These are phyloP conservation scores for Philereme transversata DNA, from an alignment of 2,888 invertebrate species.

Conservation along the genomic window DNA sequence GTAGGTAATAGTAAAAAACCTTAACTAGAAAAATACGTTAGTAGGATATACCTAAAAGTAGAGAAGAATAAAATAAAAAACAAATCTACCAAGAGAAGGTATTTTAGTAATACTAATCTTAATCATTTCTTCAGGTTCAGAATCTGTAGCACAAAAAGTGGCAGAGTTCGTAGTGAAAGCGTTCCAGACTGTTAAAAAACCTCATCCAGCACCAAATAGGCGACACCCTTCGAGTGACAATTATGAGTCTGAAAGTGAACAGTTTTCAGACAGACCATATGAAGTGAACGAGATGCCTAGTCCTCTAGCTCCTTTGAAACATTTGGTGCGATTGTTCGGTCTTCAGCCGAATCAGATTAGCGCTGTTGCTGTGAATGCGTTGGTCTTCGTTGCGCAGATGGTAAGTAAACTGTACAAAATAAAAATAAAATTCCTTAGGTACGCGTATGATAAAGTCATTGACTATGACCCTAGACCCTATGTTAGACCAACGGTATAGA, in stretches of 20 bases:
- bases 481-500: no score
- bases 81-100: no score
- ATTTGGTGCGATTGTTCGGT: slow-evolving; percentile 88
- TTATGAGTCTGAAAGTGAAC: slow-evolving; percentile 36
- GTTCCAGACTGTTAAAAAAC: slow-evolving; percentile 61
- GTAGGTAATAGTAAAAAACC: no score
- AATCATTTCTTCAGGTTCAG: slow-evolving; percentile 63
- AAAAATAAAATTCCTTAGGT: no score
- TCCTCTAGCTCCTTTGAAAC: slow-evolving; percentile 66
- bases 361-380: slow-evolving; percentile 92
- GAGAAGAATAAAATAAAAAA: no score
- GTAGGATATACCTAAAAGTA: no score
- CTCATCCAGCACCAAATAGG: slow-evolving; percentile 40
- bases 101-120: not conserved
- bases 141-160: slow-evolving; percentile 74
- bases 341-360: slow-evolving; percentile 90
- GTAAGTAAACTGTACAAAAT: slow-evolving; percentile 72
- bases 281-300: slow-evolving; percentile 80
- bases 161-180: slow-evolving; percentile 77
- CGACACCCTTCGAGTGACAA: slow-evolving; percentile 43
- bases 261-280: slow-evolving; percentile 48
- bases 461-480: no score
- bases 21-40: no score
- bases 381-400: slow-evolving; percentile 93
- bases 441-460: no score